Percentiles rank a stretch among this genome's conserved stretches.
Conservation (phyloP, 2,888 invertebrate genomes). For the Acronicta psi region DNA sequence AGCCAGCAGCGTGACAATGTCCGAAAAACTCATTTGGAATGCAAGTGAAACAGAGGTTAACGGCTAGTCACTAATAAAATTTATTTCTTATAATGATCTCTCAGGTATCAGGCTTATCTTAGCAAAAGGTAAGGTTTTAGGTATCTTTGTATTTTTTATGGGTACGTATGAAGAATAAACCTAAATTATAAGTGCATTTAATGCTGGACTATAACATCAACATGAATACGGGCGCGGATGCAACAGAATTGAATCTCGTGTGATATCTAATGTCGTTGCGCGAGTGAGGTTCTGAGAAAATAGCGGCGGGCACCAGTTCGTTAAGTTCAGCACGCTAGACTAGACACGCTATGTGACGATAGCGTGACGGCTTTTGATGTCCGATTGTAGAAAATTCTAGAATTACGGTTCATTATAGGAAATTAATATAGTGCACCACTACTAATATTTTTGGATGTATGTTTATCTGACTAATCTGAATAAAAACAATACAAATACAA, state of each 20-base stretch:
- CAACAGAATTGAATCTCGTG: conserved; percentile 30
- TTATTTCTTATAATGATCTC: no score
- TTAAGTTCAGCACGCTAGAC: conserved; percentile 30
- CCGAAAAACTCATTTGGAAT: neutral
- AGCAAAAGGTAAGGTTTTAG: no score
- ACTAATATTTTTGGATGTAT: no score
- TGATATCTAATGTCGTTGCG: conserved; percentile 19
- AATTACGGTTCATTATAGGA: no score
- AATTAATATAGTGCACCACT: no score
- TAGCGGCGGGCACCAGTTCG: conserved; percentile 27
- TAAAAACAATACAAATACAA: no score
- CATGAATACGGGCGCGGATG: neutral
- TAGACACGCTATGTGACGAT: conserved; percentile 21
- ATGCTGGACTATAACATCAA: neutral
- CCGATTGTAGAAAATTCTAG: conserved; percentile 6
- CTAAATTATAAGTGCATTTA: neutral
- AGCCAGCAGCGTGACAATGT: conserved; percentile 13
- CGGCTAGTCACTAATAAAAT: no score
- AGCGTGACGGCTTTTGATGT: conserved; percentile 10
- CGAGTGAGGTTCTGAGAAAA: conserved; percentile 24
- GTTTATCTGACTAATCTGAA: no score
- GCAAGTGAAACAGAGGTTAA: no score
- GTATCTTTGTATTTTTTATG: no score
- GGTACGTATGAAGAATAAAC: neutral
- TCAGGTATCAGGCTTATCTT: no score